A percentile compares a stretch with the other conserved stretches of the same genome.
Conservation (phyloP, 1,140 invertebrate species). For the Scylla paramamosain region DNA sequence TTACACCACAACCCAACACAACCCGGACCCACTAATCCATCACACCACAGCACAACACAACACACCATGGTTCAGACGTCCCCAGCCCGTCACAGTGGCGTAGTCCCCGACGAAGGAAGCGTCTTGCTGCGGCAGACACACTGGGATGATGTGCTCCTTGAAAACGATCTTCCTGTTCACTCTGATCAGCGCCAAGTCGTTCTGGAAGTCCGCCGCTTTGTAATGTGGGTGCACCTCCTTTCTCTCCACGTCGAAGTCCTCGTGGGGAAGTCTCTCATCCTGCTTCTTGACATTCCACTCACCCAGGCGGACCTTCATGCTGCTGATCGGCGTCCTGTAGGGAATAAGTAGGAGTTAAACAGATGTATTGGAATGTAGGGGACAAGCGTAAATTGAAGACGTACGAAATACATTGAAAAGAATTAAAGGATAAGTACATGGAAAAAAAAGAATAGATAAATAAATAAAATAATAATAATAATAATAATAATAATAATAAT, state of each 20-base stretch:
- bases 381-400: too few relatives aligned
- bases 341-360: not conserved
- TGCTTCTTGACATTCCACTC: constrained; percentile 51
- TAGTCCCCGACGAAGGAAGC: constrained; percentile 90
- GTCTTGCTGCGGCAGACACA: constrained; percentile 88
- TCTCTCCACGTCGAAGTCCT: constrained; percentile 89
- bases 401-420: too few relatives aligned
- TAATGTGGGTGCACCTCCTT: constrained; percentile 89
- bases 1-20: not conserved
- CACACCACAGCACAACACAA: not conserved
- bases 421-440: too few relatives aligned
- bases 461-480: too few relatives aligned
- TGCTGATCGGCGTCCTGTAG: constrained; percentile 88
- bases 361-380: too few relatives aligned
- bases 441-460: too few relatives aligned
- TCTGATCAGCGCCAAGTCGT: constrained; percentile 93
- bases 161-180: constrained; percentile 89
- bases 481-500: too few relatives aligned
- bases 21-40: not conserved
- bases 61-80: constrained; percentile 89
- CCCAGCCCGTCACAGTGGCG: constrained; percentile 95
- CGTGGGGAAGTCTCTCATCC: constrained; percentile 84
- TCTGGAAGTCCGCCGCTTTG: constrained; percentile 92
- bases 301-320: constrained; percentile 84
- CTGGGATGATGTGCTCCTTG: constrained; percentile 94